Percentiles rank a stretch among this genome's conserved stretches.
Evolutionary conservation across 2,888 invertebrate genomes (phyloP).

Genomic region (Spisula solida): DNA sequence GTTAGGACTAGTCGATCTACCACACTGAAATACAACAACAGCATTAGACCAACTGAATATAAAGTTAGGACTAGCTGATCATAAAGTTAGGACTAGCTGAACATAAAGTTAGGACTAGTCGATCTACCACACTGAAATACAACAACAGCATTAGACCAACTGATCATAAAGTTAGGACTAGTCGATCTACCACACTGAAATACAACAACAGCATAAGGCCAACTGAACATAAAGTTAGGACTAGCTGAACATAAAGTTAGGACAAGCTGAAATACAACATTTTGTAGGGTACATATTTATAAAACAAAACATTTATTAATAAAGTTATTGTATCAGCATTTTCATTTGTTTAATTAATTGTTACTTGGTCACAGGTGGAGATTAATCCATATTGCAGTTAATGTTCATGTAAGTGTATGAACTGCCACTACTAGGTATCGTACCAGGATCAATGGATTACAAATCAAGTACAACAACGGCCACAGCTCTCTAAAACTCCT

Average conservation of each 20-base stretch:
- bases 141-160: background rate
- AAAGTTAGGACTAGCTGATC: conserved; percentile 84
- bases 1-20: too few relatives aligned
- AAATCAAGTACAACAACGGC: too few relatives aligned
- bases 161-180: background rate
- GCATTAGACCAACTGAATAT: conserved; percentile 87
- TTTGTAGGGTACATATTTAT: too few relatives aligned
- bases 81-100: conserved; percentile 86
- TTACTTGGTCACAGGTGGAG: too few relatives aligned
- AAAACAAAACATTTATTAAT: too few relatives aligned
- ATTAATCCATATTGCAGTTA: too few relatives aligned
- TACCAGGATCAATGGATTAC: too few relatives aligned
- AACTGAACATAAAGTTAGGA: conserved; percentile 86
- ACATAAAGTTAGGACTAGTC: conserved; percentile 85
- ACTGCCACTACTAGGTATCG: too few relatives aligned
- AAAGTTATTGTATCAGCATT: too few relatives aligned
- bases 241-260: conserved; percentile 80
- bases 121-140: conserved; percentile 82
- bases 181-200: background rate
- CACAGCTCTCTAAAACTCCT: too few relatives aligned
- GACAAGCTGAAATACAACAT: conserved; percentile 80
- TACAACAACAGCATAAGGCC: conserved; percentile 84
- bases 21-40: conserved; percentile 75
- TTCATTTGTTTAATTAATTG: too few relatives aligned
- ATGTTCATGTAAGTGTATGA: too few relatives aligned